phyloP scores from a whole-genome alignment of 2,797 vertebrate genomes.

The Poecilia wingei region DNA sequence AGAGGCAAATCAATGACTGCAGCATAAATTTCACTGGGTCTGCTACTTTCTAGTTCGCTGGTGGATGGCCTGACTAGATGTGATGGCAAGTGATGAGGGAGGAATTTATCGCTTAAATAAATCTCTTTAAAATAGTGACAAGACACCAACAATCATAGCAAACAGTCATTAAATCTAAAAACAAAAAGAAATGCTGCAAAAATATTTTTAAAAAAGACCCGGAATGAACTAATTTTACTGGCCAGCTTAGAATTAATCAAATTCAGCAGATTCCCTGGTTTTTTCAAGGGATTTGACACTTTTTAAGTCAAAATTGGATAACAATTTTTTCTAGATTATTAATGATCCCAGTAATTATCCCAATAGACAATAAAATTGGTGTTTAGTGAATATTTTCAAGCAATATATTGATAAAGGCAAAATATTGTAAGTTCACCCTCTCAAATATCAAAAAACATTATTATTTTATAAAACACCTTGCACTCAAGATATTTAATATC shows the following conservation, averaged over 20 bases:
- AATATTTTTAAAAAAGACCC: not conserved
- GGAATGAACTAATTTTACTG: not conserved
- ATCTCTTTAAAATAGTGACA: not conserved
- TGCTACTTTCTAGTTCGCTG: not conserved
- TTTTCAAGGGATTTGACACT: not conserved
- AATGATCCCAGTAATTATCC: no score
- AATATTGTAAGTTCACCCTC: no score
- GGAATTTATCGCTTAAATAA: not conserved
- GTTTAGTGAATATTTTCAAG: no score
- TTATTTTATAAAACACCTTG: no score
- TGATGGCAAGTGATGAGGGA: not conserved
- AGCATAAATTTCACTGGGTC: conserved; percentile 33
- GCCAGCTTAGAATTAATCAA: not conserved
- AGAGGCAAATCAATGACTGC: conserved; percentile 38
- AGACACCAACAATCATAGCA: not conserved
- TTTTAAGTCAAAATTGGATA: not conserved
- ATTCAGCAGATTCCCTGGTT: not conserved
- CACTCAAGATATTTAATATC: no score
- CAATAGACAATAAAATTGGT: no score
- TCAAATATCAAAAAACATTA: no score
- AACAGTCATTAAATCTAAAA: not conserved
- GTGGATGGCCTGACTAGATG: not conserved
- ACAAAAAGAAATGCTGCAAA: not conserved
- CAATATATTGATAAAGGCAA: no score
- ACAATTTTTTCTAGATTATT: not conserved